A percentile compares a stretch with the other conserved stretches of the same genome.
These are phyloP conservation scores for Metellina segmentata DNA, from an alignment of 2,888 invertebrate genomes.

Conservation along the genomic window DNA sequence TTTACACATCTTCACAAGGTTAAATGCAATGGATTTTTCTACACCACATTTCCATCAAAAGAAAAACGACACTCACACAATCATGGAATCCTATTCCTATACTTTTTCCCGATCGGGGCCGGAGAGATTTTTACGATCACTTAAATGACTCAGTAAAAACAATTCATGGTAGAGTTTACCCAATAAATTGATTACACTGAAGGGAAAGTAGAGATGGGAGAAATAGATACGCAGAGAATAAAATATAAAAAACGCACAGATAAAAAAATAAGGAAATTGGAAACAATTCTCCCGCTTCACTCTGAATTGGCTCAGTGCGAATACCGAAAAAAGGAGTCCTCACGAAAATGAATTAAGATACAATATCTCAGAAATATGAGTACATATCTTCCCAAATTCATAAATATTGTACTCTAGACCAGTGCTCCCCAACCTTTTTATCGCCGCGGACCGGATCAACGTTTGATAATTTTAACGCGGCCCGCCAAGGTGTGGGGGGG, in stretches of 20 bases:
- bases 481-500: too few relatives aligned
- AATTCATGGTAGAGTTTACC: conserved; percentile 3
- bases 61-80: background rate
- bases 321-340: background rate
- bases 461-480: too few relatives aligned
- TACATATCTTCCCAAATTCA: too few relatives aligned
- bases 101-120: conserved; percentile 3
- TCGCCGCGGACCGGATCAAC: too few relatives aligned
- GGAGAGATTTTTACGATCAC: conserved; percentile 27
- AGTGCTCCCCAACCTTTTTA: too few relatives aligned
- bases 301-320: background rate
- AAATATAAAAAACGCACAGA: background rate
- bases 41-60: background rate
- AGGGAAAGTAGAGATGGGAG: conserved; percentile 18
- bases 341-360: background rate
- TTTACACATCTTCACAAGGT: conserved; percentile 11
- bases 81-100: background rate
- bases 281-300: conserved; percentile 25
- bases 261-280: background rate
- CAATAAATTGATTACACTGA: conserved; percentile 33
- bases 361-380: too few relatives aligned
- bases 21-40: background rate
- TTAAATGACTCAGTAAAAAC: conserved; percentile 14
- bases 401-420: too few relatives aligned
- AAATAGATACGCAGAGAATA: background rate